Evolutionary conservation across 2,797 vertebrate species (phyloP), one percentile per base, ranked within the genome.

Genomic region (Hyperoplus lanceolatus): DNA sequence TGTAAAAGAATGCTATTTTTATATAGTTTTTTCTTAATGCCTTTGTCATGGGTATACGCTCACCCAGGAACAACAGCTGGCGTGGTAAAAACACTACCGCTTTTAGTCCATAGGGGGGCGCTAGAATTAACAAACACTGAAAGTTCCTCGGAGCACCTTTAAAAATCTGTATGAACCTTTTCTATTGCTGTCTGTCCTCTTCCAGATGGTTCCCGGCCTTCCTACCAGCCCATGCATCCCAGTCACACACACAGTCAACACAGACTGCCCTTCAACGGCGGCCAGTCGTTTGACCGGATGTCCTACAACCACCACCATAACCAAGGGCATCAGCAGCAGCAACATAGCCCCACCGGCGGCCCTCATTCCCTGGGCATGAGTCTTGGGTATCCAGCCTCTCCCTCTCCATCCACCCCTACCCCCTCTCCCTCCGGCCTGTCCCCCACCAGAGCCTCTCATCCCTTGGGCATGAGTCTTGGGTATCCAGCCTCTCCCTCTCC

Each of bases 161-260:
- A 29, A 29, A 29, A 29, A 29, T 29, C 21, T 29, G 29, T 29
- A 29, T 29, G 2, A 29, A 29, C 29, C 29, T 29, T 29, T 2
- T 29, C 2, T 2, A 29, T 29, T 80, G 93, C 94, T 76, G 94
- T 96, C 56, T 92, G 95, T 80, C 93, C 96, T 81, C 92, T 95
- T 39, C 87, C 94, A 42, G 93, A 95, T 88, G 89, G 96, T 7
- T 86, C 94, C 79, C 94, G 93, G 86, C 95, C 96, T 90, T 93
- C 97, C 82, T 99, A 97, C 93, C 95, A 96, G 90, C 93, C 96
- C 88, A 96, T 98, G 95, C 95, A 96, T 74, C 93, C 88, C 70
- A 58, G 80, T 70, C 93, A 93, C 66, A 70, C 54, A 62, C 91
- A 88, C 8, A 55, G 60, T 75, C 92, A 29, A 2, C 29, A 91